phyloP scores from a whole-genome alignment of 2,113 vertebrate genomes.

The Thalassarche chlororhynchos region DNA sequence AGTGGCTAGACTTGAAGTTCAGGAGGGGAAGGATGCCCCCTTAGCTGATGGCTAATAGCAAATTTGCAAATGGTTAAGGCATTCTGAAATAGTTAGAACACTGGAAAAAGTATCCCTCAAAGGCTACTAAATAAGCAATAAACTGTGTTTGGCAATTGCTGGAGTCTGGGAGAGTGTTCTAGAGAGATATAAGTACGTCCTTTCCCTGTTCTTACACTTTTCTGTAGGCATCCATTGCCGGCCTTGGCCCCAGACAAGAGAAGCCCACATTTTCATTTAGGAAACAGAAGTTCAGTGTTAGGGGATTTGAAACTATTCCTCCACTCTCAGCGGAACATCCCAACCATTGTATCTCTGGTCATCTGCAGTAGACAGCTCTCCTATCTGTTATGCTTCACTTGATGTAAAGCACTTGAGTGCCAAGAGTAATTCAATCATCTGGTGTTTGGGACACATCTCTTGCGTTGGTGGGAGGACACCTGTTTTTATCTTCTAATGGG shows the following conservation, averaged over 20 bases:
- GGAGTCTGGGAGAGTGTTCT: background rate
- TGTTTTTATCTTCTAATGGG: background rate
- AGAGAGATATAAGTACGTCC: fast-evolving
- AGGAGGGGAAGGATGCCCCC: background rate
- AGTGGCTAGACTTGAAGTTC: fast-evolving
- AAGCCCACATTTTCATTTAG: fast-evolving
- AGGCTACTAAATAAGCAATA: background rate
- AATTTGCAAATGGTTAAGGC: background rate
- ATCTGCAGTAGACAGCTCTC: background rate
- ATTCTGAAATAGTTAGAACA: background rate
- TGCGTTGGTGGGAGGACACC: background rate
- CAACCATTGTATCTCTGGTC: fast-evolving
- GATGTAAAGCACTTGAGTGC: background rate
- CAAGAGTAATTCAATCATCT: background rate
- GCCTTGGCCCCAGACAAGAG: fast-evolving
- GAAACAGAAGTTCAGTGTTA: background rate
- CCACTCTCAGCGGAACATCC: background rate
- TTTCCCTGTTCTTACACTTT: background rate
- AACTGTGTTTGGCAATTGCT: background rate
- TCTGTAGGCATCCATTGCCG: background rate
- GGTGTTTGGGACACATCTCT: background rate
- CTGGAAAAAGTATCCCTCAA: background rate
- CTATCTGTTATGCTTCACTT: fast-evolving
- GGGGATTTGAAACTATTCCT: background rate
- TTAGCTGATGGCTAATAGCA: background rate